Evolutionary conservation across 2,113 vertebrate genomes (phyloP).

Genomic region (Egretta garzetta): DNA sequence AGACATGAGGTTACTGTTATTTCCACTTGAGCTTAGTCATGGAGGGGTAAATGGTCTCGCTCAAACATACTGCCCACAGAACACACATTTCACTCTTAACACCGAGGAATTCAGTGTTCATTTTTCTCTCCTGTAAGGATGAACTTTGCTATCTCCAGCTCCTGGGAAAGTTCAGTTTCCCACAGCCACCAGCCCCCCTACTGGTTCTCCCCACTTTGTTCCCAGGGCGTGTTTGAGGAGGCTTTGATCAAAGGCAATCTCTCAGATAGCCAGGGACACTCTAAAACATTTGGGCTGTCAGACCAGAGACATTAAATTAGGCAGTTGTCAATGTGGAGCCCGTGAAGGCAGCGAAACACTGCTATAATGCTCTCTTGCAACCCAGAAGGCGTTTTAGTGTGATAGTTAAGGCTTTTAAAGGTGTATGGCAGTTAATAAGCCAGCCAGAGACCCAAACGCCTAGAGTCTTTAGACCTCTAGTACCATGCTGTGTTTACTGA

Average conservation of each 20-base stretch:
- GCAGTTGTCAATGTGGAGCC: slow-evolving; percentile 17
- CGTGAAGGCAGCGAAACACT: not conserved
- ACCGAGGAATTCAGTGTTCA: not conserved
- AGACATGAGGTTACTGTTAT: not conserved
- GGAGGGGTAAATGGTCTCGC: not conserved
- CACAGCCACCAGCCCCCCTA: slow-evolving; percentile 3
- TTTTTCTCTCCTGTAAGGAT: not conserved
- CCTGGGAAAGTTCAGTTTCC: slow-evolving; percentile 57
- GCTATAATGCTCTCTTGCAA: not conserved
- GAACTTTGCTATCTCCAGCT: slow-evolving; percentile 24
- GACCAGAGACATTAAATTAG: slow-evolving; percentile 33
- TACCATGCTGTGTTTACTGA: slow-evolving; percentile 20
- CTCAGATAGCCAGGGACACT: not conserved
- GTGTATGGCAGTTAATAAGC: slow-evolving; percentile 19
- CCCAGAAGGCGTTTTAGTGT: slow-evolving; percentile 6
- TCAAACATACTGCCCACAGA: not conserved
- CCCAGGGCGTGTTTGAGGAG: not conserved
- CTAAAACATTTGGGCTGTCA: slow-evolving; percentile 33
- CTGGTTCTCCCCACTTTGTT: slow-evolving; percentile 6
- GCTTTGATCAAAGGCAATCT: slow-evolving; percentile 35
- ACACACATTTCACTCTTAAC: not conserved
- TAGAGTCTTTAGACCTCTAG: not conserved
- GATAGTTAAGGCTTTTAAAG: slow-evolving; percentile 19
- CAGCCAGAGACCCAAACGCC: not conserved
- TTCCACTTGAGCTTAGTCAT: not conserved